These are phyloP conservation scores for Muscicapa striata DNA, from an alignment of 2,797 vertebrate species.

Conservation along the genomic window DNA sequence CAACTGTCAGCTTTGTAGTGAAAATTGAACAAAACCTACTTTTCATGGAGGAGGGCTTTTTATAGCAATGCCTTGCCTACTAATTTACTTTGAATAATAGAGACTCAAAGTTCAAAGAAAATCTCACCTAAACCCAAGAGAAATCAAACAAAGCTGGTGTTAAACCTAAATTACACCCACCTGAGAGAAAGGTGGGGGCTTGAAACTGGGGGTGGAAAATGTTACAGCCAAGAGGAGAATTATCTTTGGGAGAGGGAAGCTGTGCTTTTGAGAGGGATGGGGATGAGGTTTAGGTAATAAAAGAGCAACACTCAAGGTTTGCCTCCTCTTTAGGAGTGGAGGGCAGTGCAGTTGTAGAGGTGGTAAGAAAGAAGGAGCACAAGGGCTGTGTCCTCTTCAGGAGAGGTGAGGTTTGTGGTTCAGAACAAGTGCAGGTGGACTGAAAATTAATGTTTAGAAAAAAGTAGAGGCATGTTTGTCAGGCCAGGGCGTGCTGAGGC, in stretches of 20 bases:
- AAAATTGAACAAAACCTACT: conserved; percentile 39
- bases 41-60: background rate
- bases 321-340: background rate
- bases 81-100: conserved; percentile 3
- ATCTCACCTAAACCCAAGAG: background rate
- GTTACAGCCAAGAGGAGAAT: background rate
- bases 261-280: background rate
- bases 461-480: background rate
- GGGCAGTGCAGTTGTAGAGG: background rate
- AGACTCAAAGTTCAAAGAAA: conserved; percentile 24
- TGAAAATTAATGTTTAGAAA: background rate
- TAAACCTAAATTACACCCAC: background rate
- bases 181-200: background rate
- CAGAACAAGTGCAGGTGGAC: background rate
- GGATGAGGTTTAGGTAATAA: background rate
- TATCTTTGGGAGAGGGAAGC: background rate
- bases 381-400: background rate
- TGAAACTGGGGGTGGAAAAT: background rate
- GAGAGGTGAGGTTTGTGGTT: background rate
- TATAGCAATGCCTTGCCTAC: background rate
- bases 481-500: background rate
- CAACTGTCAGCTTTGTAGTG: background rate
- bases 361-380: background rate
- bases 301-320: background rate
- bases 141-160: conserved; percentile 15